A percentile compares a stretch with the other conserved stretches of the same genome.
Conservation (phyloP, 2,113 vertebrate genomes). For the Tetrao urogallus region DNA sequence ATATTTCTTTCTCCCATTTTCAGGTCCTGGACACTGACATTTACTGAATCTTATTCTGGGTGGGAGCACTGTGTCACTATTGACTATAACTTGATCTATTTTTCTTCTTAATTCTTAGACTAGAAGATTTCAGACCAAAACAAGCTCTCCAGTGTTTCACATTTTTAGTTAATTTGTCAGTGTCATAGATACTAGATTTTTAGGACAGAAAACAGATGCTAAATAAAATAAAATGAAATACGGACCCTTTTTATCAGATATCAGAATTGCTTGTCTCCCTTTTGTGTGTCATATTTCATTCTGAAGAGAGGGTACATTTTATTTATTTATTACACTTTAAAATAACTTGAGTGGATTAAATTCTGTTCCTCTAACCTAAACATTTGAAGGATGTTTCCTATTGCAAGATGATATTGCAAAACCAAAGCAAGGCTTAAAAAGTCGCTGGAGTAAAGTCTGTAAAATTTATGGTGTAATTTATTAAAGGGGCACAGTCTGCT, state of each 20-base stretch:
- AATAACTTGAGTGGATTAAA: slow-evolving; percentile 36
- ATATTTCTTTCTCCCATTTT: not conserved
- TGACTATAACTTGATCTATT: not conserved
- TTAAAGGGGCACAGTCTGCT: slow-evolving; percentile 60
- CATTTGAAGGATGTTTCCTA: slow-evolving; percentile 52
- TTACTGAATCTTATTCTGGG: not conserved
- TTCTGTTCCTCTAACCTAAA: slow-evolving; percentile 47
- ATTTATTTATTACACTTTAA: slow-evolving; percentile 57
- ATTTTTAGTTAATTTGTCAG: not conserved
- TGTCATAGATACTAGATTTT: not conserved
- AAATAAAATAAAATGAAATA: slow-evolving; percentile 45
- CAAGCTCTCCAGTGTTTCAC: not conserved
- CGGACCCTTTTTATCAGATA: slow-evolving; percentile 41
- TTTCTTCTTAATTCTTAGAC: not conserved
- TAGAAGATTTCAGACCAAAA: not conserved
- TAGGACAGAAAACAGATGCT: slow-evolving; percentile 34
- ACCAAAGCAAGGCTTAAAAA: slow-evolving; percentile 19
- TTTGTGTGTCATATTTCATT: slow-evolving; percentile 28
- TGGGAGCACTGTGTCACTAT: not conserved
- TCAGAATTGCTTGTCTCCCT: slow-evolving; percentile 47
- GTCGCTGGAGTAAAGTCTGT: slow-evolving; percentile 38
- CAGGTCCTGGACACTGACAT: not conserved
- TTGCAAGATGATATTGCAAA: slow-evolving; percentile 53
- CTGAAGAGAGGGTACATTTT: slow-evolving; percentile 20
- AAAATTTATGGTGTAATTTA: slow-evolving; percentile 63